These are phyloP conservation scores for Hyperoplus lanceolatus DNA, from an alignment of 2,797 vertebrate genomes.

Conservation along the genomic window DNA sequence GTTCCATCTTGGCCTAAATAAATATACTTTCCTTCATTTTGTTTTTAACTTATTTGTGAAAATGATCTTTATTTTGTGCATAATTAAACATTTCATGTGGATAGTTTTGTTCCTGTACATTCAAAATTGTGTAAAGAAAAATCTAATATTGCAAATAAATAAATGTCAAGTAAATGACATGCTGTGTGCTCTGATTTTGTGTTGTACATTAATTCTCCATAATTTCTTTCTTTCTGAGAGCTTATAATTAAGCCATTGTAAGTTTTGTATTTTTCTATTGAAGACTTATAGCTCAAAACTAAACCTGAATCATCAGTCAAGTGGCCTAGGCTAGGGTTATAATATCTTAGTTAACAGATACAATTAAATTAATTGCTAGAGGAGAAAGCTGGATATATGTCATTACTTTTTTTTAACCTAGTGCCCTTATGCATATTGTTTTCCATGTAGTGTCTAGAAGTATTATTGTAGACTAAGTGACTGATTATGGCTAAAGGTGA, in stretches of 20 bases:
- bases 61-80: slow-evolving; percentile 79
- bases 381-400: neutral
- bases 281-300: slow-evolving; percentile 1
- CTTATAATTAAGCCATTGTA: neutral
- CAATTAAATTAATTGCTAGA: neutral
- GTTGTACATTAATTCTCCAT: neutral
- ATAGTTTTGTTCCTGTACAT: slow-evolving; percentile 85
- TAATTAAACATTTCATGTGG: slow-evolving; percentile 81
- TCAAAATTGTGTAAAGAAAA: slow-evolving; percentile 79
- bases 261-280: neutral
- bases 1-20: slow-evolving; percentile 62
- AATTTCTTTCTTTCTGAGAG: neutral
- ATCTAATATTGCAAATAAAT: slow-evolving; percentile 86
- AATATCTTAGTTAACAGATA: neutral
- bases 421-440: too few relatives aligned
- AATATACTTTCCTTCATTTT: slow-evolving; percentile 45
- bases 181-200: slow-evolving; percentile 34
- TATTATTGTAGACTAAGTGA: neutral
- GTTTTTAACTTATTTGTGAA: slow-evolving; percentile 68
- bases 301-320: neutral
- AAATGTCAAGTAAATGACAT: slow-evolving; percentile 69
- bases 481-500: neutral
- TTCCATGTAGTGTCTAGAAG: neutral
- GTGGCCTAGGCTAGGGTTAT: too few relatives aligned
- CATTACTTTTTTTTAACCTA: too few relatives aligned